Evolutionary conservation across 2,888 invertebrate species (phyloP), one percentile per base, ranked within the genome.

Genomic region (Cheilosia scutellata): DNA sequence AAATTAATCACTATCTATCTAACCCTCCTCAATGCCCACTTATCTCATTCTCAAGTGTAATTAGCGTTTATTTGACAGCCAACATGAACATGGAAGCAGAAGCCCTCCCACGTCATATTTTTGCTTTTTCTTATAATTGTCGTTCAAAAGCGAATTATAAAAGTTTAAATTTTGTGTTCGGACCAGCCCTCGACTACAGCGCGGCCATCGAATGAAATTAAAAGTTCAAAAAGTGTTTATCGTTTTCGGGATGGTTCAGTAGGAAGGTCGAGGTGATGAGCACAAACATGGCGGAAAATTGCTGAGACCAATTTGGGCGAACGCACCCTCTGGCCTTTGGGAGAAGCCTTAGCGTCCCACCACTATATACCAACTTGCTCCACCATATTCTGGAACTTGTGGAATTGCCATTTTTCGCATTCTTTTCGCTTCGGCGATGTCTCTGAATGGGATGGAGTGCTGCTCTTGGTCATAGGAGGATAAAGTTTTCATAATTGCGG

Each of bases 151-250:
- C 75, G 66, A 84, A 84, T 84, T 84, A 84, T 76, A 63, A 80
- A 84, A 84, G 79, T 84, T 84, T 71, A 75, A 84, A 79, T 80
- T 75, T 66, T 70, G 47, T 71, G 84, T 60, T 80, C 70, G 65
- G 84, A 71, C 37, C 53, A 74, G 53, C 68, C 78, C 71, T 68
- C 51, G 20, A 40, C 60, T 29, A 49, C 51, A 7, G 37, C 53
- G 25, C 60, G 71, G 33, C 4, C 66, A 33, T 49, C 42, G 71
- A 84, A 80, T 49, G 75, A 84, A 84, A 80, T 84, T 80, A 80
- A 84, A 84, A 84, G 80, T 84, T 84, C 75, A 65, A 79, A 84
- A 84, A 84, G 84, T 84, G 84, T 84, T 84, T 84, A 84, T 84
- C 84, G 75, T 75, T 79, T 37, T 79, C 31, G 58, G 27, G 63